These are phyloP conservation scores for Xanthorhoe spadicearia DNA, from an alignment of 2,888 invertebrate species.

Conservation along the genomic window DNA sequence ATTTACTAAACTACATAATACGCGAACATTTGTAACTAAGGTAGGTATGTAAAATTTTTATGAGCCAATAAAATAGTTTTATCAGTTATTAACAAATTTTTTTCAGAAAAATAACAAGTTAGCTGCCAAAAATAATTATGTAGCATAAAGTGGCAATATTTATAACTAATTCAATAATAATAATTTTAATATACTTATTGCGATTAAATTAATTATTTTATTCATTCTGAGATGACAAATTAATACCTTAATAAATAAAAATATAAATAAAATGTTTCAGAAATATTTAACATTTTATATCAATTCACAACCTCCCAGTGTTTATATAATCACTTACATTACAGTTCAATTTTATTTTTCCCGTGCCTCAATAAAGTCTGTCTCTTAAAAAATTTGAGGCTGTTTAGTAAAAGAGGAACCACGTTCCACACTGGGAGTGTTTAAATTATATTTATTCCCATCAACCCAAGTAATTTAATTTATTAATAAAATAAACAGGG, in stretches of 20 bases:
- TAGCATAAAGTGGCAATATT: not conserved
- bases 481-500: not conserved
- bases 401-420: not conserved
- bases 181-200: not conserved
- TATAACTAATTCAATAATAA: conserved; percentile 2
- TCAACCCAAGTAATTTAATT: not conserved
- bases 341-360: too few species aligned
- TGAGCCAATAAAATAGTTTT: too few species aligned
- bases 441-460: not conserved
- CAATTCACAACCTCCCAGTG: too few species aligned
- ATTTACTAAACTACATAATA: too few species aligned
- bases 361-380: too few species aligned
- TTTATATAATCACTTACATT: too few species aligned
- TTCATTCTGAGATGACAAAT: conserved; percentile 13
- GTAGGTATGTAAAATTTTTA: not conserved
- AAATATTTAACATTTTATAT: too few species aligned
- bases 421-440: not conserved
- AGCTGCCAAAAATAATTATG: conserved; percentile 12
- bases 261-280: not conserved
- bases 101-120: conserved; percentile 7
- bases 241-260: conserved; percentile 3
- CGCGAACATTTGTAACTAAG: not conserved
- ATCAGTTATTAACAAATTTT: not conserved
- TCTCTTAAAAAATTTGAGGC: too few species aligned
- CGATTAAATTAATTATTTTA: not conserved